Evolutionary conservation across 1,140 invertebrate species (phyloP).

Genomic region (Pantala flavescens): DNA sequence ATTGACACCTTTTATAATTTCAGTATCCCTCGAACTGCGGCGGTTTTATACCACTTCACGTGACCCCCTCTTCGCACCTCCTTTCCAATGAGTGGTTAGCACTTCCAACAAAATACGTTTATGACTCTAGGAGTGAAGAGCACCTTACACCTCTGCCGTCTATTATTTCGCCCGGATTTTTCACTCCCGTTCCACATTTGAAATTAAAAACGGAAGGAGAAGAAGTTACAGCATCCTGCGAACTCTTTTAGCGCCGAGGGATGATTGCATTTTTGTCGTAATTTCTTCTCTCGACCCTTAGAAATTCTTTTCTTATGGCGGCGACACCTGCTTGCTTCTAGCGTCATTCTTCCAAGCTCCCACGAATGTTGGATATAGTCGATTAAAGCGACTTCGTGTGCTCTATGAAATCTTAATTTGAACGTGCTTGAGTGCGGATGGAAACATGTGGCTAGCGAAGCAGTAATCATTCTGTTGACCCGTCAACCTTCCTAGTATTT

Average conservation of each 20-base stretch:
- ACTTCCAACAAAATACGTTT: not conserved
- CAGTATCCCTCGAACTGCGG: no score
- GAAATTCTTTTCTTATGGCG: not conserved
- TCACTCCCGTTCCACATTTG: not conserved
- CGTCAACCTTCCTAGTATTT: no score
- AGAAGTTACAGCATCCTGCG: not conserved
- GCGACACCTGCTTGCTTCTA: not conserved
- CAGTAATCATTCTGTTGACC: no score
- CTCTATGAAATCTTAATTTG: no score
- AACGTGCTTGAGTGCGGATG: no score
- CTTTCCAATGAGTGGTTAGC: not conserved
- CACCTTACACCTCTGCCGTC: not conserved
- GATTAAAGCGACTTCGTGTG: no score
- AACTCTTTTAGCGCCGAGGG: not conserved
- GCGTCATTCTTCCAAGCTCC: not conserved
- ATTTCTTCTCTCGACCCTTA: not conserved
- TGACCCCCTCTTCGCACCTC: not conserved
- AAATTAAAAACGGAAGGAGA: not conserved
- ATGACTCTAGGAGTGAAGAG: not conserved
- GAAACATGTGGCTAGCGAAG: no score
- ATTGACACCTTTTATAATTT: no score
- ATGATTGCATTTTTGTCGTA: not conserved
- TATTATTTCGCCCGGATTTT: not conserved
- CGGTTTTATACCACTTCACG: not conserved
- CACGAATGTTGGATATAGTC: no score